Base-by-base conservation (phyloP, 1,140 invertebrate species). In the Drosophila melanica region DNA sequence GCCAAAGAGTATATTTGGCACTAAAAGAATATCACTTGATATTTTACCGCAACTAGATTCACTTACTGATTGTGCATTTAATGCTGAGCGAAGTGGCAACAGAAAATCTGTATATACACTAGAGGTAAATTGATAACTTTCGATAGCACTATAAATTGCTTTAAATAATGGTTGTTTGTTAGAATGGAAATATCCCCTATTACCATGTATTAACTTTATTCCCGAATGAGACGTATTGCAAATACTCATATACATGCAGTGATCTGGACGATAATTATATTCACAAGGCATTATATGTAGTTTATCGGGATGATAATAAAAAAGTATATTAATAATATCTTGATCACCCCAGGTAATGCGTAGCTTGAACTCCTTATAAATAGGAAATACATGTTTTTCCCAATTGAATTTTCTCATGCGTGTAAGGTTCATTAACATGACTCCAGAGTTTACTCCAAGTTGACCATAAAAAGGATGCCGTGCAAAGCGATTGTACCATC, bases 321-420 rank as follows among this genome's bases (percentile, higher is more conserved):
- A 98, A 79, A 98, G 96, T 73, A 99, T 98, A 91, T 99, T 99
- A 72, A 99, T 97, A 65, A 99, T 97, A 93, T 99, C 98, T 93
- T 99, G 98, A 93, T 99, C 98, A n/a, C 98, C 98, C 97, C 97
- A 99, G 4, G 97, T 97, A 48, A 99, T 97, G 85, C 97, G 95
- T 8, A 96, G 87, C 77, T 95, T 96, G 92, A 97, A 99, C 90
- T 97, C 95, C 76, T 96, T 94, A 92, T 97, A 96, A 77, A 98
- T 96, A 10, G 96, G 95, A 53, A 95, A 93, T 3, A 99, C 94
- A 92, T 97, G 96, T 65, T 95, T 93, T 41, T 95, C 95, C 97
- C 98, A 99, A 39, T 95, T 93, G 81, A 98, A 97, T 50, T 94
- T 90, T 77, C 98, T 93, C 96, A 99, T 97, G 81, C 97, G 94